Percentiles rank a stretch among this genome's conserved stretches.
These are phyloP conservation scores for Syngnathus floridae DNA, from an alignment of 2,113 vertebrate species.

Conservation along the genomic window DNA sequence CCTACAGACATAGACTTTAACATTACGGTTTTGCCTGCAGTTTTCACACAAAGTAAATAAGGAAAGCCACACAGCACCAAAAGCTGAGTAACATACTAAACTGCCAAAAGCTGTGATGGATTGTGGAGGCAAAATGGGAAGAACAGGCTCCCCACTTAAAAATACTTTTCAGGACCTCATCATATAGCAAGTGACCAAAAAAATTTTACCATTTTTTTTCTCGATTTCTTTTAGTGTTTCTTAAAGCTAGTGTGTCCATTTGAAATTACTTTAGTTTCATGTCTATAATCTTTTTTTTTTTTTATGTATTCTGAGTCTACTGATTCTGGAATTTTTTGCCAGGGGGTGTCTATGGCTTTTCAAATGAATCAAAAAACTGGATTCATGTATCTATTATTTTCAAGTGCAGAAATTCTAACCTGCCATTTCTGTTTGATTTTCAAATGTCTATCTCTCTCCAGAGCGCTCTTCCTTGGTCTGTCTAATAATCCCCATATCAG, in stretches of 20 bases:
- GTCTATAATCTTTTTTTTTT: too few species aligned
- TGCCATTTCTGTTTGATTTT: slow-evolving; percentile 3
- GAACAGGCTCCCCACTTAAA: slow-evolving; percentile 34
- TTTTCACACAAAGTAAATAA: slow-evolving; percentile 21
- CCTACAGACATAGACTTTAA: slow-evolving; percentile 15
- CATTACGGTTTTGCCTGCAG: slow-evolving; percentile 24
- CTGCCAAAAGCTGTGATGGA: slow-evolving; percentile 38
- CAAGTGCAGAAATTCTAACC: too few species aligned
- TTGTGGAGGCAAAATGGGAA: slow-evolving; percentile 32
- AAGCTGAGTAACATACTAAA: slow-evolving; percentile 34
- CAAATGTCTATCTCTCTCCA: slow-evolving; percentile 48
- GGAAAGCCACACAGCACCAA: slow-evolving; percentile 21
- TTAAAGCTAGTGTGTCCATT: too few species aligned
- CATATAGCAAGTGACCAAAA: not conserved
- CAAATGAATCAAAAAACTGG: too few species aligned
- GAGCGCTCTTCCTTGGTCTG: slow-evolving; percentile 81
- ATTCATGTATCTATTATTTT: too few species aligned
- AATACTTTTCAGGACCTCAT: slow-evolving; percentile 41
- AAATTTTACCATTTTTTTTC: too few species aligned
- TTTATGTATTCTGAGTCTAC: too few species aligned
- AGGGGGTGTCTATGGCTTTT: too few species aligned
- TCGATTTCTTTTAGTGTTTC: too few species aligned
- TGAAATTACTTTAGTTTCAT: too few species aligned
- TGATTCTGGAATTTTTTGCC: too few species aligned
- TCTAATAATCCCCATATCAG: slow-evolving; percentile 83